Percentiles rank a stretch among this genome's conserved stretches.
These are phyloP conservation scores for Polia nebulosa DNA, from an alignment of 2,888 invertebrate species.

Conservation along the genomic window DNA sequence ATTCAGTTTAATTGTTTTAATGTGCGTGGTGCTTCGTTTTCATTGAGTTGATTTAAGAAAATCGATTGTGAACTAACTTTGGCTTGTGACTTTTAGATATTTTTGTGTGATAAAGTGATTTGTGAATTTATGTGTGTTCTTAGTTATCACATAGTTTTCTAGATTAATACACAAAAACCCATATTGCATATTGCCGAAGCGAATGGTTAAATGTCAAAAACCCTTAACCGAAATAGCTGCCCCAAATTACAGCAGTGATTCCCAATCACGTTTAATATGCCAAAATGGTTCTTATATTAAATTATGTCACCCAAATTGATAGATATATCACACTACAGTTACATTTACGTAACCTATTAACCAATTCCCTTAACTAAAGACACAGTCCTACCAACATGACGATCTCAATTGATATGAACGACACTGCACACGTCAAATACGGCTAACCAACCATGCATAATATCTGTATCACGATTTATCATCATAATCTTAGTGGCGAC, in stretches of 20 bases:
- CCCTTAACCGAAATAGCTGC: not conserved
- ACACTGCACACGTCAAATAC: slow-evolving; percentile 55
- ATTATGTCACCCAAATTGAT: slow-evolving; percentile 41
- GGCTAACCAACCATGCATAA: slow-evolving; percentile 50
- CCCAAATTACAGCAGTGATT: not conserved
- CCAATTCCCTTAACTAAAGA: slow-evolving; percentile 33
- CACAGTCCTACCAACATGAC: slow-evolving; percentile 36
- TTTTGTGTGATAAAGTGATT: not conserved
- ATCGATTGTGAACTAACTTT: not conserved
- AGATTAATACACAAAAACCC: no score
- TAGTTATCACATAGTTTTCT: not conserved
- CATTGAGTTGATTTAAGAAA: not conserved
- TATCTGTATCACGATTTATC: slow-evolving; percentile 63
- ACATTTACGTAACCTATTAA: slow-evolving; percentile 18
- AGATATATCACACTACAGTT: slow-evolving; percentile 9
- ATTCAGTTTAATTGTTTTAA: slow-evolving; percentile 43
- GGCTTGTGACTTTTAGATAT: not conserved
- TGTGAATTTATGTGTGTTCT: not conserved
- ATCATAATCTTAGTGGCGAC: slow-evolving; percentile 33
- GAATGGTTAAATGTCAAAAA: no score
- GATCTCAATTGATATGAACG: slow-evolving; percentile 74
- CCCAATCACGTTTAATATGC: not conserved
- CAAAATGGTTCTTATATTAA: slow-evolving; percentile 31
- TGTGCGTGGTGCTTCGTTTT: slow-evolving; percentile 22
- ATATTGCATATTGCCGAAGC: no score